A percentile compares a stretch with the other conserved stretches of the same genome.
phyloP scores from a whole-genome alignment of 2,797 vertebrate species.

The Podarcis siculus region DNA sequence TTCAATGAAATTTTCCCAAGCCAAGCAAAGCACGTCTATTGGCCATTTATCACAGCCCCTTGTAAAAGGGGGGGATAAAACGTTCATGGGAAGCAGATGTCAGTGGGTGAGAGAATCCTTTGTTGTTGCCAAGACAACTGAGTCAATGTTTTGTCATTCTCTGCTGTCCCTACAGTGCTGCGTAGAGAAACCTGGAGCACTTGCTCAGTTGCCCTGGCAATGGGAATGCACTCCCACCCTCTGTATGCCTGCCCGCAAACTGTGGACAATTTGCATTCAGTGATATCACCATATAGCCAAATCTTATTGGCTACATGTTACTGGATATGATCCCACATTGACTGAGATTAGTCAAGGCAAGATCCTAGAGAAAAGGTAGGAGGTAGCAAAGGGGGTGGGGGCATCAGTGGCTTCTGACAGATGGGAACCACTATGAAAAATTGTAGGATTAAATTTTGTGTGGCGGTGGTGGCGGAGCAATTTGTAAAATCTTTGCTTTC shows the following conservation, averaged over 20 bases:
- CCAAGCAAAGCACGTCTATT: neutral
- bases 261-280: neutral
- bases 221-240: neutral
- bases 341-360: neutral
- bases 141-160: neutral
- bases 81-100: neutral
- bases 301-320: neutral
- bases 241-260: neutral
- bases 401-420: neutral
- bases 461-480: too few relatives aligned
- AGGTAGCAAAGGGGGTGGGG: neutral
- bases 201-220: neutral
- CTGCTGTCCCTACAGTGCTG: neutral
- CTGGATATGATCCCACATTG: neutral
- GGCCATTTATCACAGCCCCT: neutral
- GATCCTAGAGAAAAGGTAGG: neutral
- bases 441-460: neutral
- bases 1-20: neutral
- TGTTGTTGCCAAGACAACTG: slow-evolving; percentile 1
- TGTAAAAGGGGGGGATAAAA: neutral
- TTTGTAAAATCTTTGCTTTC: too few relatives aligned
- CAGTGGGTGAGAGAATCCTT: neutral
- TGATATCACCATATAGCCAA: neutral
- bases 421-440: neutral
- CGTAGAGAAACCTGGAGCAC: neutral